Conservation (phyloP, 2,888 invertebrate genomes). For the Ecdyonurus torrentis region DNA sequence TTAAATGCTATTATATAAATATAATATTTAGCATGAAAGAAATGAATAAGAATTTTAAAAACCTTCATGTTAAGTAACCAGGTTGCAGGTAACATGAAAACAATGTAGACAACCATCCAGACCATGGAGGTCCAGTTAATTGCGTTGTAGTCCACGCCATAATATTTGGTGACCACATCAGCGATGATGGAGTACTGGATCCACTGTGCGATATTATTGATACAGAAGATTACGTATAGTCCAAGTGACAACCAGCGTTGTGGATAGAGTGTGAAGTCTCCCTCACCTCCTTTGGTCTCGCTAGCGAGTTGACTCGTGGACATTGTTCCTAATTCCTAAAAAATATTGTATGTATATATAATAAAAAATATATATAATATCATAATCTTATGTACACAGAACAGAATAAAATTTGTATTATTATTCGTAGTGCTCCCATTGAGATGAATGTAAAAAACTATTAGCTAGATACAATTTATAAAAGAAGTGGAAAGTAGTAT, state of each 20-base stretch:
- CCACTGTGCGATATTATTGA: background rate
- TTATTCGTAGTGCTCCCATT: no score
- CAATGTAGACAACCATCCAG: constrained; percentile 36
- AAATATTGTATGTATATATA: constrained; percentile 12
- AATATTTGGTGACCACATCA: background rate
- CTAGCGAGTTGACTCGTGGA: no score
- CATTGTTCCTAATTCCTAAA: no score
- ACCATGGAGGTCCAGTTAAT: constrained; percentile 37
- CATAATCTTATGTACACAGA: no score
- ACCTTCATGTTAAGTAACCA: constrained; percentile 33
- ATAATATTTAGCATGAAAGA: no score
- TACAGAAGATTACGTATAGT: background rate
- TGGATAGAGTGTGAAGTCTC: constrained; percentile 12
- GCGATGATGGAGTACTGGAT: background rate
- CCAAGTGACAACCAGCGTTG: background rate
- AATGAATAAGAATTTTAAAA: no score
- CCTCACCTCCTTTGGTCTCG: no score
- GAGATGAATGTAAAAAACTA: no score
- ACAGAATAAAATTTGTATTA: no score
- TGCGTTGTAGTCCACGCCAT: constrained; percentile 13
- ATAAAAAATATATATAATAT: background rate
- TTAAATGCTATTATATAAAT: no score
- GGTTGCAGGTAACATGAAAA: constrained; percentile 35
- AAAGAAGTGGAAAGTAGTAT: no score
- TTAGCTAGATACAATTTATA: no score